Percentiles rank a stretch among this genome's conserved stretches.
Evolutionary conservation across 1,140 invertebrate genomes (phyloP).

Genomic region (Monochamus saltuarius): DNA sequence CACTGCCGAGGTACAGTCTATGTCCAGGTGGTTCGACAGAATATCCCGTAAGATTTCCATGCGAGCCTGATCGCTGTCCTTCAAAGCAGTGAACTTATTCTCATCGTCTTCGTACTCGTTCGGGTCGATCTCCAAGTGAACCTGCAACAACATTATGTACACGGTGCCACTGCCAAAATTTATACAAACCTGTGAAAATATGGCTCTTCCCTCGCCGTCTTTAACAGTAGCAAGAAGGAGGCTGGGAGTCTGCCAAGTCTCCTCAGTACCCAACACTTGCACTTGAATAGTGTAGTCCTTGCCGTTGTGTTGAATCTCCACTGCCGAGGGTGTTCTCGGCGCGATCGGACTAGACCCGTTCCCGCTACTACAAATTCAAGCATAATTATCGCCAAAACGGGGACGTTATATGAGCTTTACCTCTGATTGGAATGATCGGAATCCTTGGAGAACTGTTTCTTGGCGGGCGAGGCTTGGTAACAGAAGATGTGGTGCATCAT

Average conservation of each 20-base stretch:
- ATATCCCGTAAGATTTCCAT: slow-evolving; percentile 79
- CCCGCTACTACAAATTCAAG: slow-evolving; percentile 25
- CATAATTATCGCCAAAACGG: not conserved
- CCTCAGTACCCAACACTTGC: slow-evolving; percentile 75
- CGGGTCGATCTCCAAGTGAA: slow-evolving; percentile 66
- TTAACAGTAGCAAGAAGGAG: slow-evolving; percentile 69
- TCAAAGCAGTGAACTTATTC: slow-evolving; percentile 60
- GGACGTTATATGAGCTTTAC: slow-evolving; percentile 2
- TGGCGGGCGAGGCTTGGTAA: slow-evolving; percentile 79
- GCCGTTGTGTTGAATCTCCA: slow-evolving; percentile 66
- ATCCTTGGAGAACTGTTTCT: slow-evolving; percentile 75
- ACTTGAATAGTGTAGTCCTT: slow-evolving; percentile 70
- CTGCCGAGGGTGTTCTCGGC: slow-evolving; percentile 57
- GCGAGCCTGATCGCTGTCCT: slow-evolving; percentile 65
- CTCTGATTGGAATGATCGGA: slow-evolving; percentile 45
- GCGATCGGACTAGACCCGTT: slow-evolving; percentile 49
- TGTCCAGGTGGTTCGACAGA: slow-evolving; percentile 65
- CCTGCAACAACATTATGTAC: slow-evolving; percentile 51
- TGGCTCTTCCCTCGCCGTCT: slow-evolving; percentile 65
- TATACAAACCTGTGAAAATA: slow-evolving; percentile 74
- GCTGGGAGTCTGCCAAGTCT: slow-evolving; percentile 82
- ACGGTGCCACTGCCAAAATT: not conserved
- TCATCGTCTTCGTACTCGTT: slow-evolving; percentile 66
- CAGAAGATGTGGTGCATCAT: slow-evolving; percentile 87
- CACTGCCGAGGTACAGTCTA: slow-evolving; percentile 61